Percentiles rank a stretch among this genome's conserved stretches.
Conservation (phyloP, 2,113 vertebrate species). For the Microcebus tavaratra region DNA sequence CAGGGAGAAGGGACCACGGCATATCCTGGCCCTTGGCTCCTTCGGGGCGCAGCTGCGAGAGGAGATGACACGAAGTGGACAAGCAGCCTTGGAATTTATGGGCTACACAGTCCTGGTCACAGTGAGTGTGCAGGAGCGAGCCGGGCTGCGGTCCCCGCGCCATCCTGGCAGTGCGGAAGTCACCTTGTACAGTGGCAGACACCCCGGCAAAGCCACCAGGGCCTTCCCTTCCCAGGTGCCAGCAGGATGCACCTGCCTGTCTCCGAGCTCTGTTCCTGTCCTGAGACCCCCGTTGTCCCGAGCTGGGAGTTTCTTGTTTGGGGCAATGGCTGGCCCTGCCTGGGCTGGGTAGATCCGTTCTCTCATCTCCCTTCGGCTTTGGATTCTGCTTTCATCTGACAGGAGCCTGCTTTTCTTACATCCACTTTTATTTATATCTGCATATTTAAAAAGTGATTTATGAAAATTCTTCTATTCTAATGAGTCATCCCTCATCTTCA, state of each 20-base stretch:
- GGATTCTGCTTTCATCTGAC: too few species aligned
- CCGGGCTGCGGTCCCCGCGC: not conserved
- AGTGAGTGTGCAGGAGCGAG: not conserved
- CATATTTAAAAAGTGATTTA: not conserved
- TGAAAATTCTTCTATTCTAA: not conserved
- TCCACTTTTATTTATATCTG: not conserved
- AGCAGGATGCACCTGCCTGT: fast-evolving
- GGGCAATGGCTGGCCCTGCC: fast-evolving
- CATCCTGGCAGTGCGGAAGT: too few species aligned
- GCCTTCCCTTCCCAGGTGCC: fast-evolving
- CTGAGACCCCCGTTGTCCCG: fast-evolving
- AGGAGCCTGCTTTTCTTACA: not conserved
- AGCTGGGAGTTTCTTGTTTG: not conserved
- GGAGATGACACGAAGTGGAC: not conserved
- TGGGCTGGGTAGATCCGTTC: too few species aligned
- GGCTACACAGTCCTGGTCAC: not conserved
- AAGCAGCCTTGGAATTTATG: too few species aligned
- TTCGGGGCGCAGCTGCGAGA: not conserved
- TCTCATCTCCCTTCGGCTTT: fast-evolving
- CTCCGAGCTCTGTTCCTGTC: fast-evolving
- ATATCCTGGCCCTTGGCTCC: not conserved
- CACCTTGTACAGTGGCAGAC: not conserved
- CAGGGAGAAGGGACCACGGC: not conserved
- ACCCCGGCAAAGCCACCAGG: fast-evolving
- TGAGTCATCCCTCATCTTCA: not conserved